Conservation (phyloP, 1,140 invertebrate species). For the Aphelenchoides fujianensis region DNA sequence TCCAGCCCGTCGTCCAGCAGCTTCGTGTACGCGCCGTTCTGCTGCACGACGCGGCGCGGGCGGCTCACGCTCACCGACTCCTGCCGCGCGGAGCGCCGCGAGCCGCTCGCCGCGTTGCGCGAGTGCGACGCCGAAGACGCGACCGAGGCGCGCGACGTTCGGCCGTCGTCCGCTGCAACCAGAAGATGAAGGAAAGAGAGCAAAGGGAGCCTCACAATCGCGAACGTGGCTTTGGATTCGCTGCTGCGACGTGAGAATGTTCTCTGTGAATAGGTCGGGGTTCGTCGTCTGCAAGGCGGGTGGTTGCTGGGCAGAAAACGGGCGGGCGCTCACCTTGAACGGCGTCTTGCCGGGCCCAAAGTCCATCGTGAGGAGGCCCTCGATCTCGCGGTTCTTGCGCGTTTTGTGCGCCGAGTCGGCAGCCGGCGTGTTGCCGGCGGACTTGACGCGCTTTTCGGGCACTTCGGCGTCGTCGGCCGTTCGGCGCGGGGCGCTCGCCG, state of each 20-base stretch:
- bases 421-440: neutral
- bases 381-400: constrained; percentile 34
- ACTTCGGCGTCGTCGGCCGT: neutral
- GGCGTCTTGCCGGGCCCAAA: constrained; percentile 41
- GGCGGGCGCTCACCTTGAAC: constrained; percentile 28
- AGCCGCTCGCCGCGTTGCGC: neutral
- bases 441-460: constrained; percentile 7
- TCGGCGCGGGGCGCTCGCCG: neutral
- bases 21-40: neutral
- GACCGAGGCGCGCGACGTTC: constrained; percentile 13
- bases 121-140: too few relatives aligned
- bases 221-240: constrained; percentile 27
- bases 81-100: neutral
- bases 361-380: constrained; percentile 38
- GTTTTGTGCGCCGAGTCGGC: constrained; percentile 10
- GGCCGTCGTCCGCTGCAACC: constrained; percentile 25
- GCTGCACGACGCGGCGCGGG: constrained; percentile 8
- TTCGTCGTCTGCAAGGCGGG: constrained; percentile 33
- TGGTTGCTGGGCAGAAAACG: constrained; percentile 4
- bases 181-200: neutral
- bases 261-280: constrained; percentile 30
- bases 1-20: neutral
- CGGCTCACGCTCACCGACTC: constrained; percentile 8
- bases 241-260: constrained; percentile 28
- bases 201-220: neutral